phyloP scores from a whole-genome alignment of 2,797 vertebrate genomes.

The Diceros bicornis region DNA sequence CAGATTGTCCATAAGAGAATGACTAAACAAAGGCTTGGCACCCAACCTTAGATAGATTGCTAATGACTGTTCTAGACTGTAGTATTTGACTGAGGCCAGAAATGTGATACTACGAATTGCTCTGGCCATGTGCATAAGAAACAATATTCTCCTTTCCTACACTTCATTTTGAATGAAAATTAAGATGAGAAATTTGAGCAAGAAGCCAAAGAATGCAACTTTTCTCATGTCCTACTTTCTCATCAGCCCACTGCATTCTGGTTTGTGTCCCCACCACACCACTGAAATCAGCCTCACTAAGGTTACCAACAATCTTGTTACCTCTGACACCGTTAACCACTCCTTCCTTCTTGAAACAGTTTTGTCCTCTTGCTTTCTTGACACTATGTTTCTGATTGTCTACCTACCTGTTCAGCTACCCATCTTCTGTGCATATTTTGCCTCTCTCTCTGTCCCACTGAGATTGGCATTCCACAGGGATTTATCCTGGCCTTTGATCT shows the following conservation, averaged over 20 bases:
- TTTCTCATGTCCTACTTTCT: neutral
- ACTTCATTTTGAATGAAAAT: slow-evolving; percentile 22
- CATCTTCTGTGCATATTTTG: neutral
- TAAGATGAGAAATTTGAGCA: slow-evolving; percentile 14
- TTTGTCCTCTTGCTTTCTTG: neutral
- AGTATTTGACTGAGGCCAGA: neutral
- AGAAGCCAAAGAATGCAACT: neutral
- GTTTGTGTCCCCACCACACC: neutral
- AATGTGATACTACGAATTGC: neutral
- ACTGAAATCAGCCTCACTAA: neutral
- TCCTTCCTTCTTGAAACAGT: neutral
- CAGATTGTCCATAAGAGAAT: neutral
- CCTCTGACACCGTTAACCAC: neutral
- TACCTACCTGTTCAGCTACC: neutral
- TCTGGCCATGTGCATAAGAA: neutral
- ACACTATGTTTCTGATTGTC: neutral
- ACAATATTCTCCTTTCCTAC: neutral
- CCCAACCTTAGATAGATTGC: neutral
- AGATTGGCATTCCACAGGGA: neutral
- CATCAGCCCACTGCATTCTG: neutral
- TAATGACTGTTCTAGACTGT: neutral
- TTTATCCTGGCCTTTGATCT: neutral
- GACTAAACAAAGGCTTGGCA: neutral
- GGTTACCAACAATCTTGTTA: neutral
- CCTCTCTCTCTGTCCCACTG: neutral